Conservation (phyloP, 92 coral and sea anemone species). For the Pocillopora grandis region DNA sequence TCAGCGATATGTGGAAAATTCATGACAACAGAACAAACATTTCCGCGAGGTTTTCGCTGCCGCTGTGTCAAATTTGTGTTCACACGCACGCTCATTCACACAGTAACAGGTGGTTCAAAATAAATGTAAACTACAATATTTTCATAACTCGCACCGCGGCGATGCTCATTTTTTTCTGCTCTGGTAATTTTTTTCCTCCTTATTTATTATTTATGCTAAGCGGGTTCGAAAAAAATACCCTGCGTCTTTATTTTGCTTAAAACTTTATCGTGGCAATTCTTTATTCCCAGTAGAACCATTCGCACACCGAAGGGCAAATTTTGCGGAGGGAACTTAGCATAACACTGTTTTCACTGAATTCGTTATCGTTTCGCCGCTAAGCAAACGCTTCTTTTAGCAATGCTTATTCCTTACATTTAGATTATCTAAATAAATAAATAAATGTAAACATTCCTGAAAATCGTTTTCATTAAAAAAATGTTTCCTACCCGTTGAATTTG, state of each 20-base stretch:
- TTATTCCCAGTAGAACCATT: neutral
- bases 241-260: neutral
- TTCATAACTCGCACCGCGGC: neutral
- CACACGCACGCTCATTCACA: neutral
- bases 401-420: conserved; percentile 13
- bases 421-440: conserved; percentile 2
- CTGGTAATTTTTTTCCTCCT: conserved; percentile 4
- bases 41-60: neutral
- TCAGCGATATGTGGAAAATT: neutral
- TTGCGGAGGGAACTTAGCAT: neutral
- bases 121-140: neutral
- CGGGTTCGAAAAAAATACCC: neutral
- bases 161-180: conserved; percentile 17
- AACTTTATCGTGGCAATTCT: neutral
- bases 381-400: conserved; percentile 3
- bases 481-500: neutral
- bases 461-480: conserved; percentile 16
- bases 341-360: neutral
- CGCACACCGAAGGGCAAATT: conserved; percentile 2
- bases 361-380: neutral
- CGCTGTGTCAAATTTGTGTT: neutral
- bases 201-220: conserved; percentile 21
- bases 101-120: conserved; percentile 19
- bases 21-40: neutral
- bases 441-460: neutral